Conservation (phyloP, 2,888 invertebrate species). For the Dermolepida albohirtum region DNA sequence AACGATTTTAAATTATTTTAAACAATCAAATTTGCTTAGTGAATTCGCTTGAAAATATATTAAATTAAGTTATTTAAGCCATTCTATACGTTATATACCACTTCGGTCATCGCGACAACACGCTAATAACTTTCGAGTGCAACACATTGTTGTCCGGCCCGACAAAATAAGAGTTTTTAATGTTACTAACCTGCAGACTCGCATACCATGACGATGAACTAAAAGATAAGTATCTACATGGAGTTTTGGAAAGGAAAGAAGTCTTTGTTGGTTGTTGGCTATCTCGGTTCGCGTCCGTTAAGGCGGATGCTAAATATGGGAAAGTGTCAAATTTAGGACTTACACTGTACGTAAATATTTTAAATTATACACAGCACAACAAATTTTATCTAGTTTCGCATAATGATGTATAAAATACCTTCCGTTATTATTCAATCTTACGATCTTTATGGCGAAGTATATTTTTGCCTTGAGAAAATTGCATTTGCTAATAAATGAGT, state of each 20-base stretch:
- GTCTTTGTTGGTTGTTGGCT: slow-evolving; percentile 1
- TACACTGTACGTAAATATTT: not conserved
- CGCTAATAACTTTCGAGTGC: slow-evolving; percentile 8
- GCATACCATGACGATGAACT: slow-evolving; percentile 25
- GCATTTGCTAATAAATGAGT: no score
- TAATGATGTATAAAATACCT: no score
- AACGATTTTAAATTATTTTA: no score
- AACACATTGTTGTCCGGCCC: slow-evolving; percentile 4
- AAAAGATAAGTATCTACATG: slow-evolving; percentile 16
- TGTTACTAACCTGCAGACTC: slow-evolving; percentile 31
- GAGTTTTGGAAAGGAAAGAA: slow-evolving; percentile 23
- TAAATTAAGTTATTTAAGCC: no score
- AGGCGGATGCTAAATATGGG: slow-evolving; percentile 21
- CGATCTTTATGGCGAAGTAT: no score
- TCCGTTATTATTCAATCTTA: no score
- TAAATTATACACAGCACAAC: not conserved
- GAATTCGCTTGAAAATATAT: no score
- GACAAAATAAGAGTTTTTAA: slow-evolving; percentile 13
- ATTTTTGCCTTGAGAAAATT: no score
- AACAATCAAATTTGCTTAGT: no score
- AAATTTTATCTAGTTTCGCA: no score
- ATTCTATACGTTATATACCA: no score
- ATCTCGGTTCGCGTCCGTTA: slow-evolving; percentile 2
- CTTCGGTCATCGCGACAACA: not conserved
- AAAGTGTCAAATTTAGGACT: slow-evolving; percentile 24